Conservation (phyloP, 2,797 vertebrate genomes). For the Silurus aristotelis region DNA sequence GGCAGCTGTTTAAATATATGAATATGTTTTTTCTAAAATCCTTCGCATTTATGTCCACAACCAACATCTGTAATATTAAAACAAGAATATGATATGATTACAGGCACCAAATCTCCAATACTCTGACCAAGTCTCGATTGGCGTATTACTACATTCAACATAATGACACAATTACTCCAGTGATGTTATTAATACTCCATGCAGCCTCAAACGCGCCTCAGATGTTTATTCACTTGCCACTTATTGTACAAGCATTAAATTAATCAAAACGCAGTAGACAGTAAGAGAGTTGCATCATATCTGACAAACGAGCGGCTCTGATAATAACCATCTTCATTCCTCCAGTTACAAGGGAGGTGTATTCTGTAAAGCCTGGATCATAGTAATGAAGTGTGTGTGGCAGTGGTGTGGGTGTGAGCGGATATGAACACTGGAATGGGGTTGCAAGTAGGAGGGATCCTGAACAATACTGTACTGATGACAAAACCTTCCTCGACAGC, state of each 20-base stretch:
- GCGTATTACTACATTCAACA: background rate
- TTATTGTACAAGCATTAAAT: conserved; percentile 4
- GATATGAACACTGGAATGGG: conserved; percentile 30
- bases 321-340: conserved; percentile 26
- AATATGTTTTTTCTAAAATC: background rate
- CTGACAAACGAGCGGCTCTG: conserved; percentile 25
- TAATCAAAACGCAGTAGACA: background rate
- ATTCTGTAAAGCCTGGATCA: conserved; percentile 12
- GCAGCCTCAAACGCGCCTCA: background rate
- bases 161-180: background rate
- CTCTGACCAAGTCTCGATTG: background rate
- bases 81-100: background rate
- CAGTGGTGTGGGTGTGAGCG: conserved; percentile 33
- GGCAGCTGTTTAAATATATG: background rate
- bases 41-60: too few species aligned
- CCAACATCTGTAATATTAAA: background rate
- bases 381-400: conserved; percentile 18
- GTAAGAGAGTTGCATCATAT: background rate
- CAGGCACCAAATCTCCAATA: background rate
- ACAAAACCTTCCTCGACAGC: conserved; percentile 24
- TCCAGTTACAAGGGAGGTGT: conserved; percentile 22
- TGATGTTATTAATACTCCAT: background rate
- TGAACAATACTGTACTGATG: conserved; percentile 27
- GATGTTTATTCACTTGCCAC: conserved; percentile 10
- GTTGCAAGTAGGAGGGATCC: conserved; percentile 32